Percentiles rank a stretch among this genome's conserved stretches.
Conservation (phyloP, 2,113 vertebrate genomes). For the Pachycephala philippinensis region DNA sequence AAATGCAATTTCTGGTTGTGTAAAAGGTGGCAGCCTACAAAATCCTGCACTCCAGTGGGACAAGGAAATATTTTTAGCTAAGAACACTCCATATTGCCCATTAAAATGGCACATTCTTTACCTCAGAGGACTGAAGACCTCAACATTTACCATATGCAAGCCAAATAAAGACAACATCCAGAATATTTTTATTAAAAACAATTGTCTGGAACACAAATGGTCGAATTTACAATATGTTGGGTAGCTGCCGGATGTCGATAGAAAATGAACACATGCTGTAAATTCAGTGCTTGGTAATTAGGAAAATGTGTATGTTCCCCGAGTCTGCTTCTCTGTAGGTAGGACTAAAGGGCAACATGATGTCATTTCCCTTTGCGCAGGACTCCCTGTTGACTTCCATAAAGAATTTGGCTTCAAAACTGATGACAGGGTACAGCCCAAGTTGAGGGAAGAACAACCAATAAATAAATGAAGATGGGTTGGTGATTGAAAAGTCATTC, state of each 20-base stretch:
- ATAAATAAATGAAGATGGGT: slow-evolving; percentile 36
- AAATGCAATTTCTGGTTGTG: not conserved
- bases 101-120: slow-evolving; percentile 7
- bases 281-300: slow-evolving; percentile 31
- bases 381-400: slow-evolving; percentile 45
- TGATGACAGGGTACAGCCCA: slow-evolving; percentile 24
- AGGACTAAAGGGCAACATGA: slow-evolving; percentile 45
- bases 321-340: slow-evolving; percentile 48
- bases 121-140: not conserved
- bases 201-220: not conserved
- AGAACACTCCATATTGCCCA: not conserved
- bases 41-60: not conserved
- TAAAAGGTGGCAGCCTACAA: not conserved
- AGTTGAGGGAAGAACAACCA: not conserved
- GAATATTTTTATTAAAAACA: slow-evolving; percentile 38
- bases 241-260: slow-evolving; percentile 34
- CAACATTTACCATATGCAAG: not conserved
- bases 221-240: not conserved
- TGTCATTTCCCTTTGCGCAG: slow-evolving; percentile 63
- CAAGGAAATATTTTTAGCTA: not conserved
- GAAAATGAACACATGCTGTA: slow-evolving; percentile 38
- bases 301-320: slow-evolving; percentile 19
- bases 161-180: slow-evolving; percentile 8
- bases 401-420: slow-evolving; percentile 28
- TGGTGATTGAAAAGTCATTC: not conserved